Evolutionary conservation across 2,113 vertebrate genomes (phyloP), one percentile per base, ranked within the genome.

Genomic region (Stigmatopora argus): DNA sequence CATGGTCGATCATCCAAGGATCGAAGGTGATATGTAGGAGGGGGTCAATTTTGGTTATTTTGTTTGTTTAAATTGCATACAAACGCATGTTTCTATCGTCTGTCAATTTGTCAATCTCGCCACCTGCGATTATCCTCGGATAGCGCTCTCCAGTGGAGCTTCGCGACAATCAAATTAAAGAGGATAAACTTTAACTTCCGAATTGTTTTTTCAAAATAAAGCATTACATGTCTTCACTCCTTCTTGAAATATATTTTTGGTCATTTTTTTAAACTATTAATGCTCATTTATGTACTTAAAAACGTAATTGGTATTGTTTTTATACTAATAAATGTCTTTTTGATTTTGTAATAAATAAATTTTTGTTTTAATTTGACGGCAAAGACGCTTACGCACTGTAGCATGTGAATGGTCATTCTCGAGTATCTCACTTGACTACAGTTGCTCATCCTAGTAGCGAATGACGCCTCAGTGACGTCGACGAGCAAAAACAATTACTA

Each of bases 111-210:
- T 21, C 35, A 61, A 62, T 65, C 72, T 59, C 7, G 63, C 75
- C 83, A 89, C 86, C 88, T 87, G 85, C 78, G 81, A 81, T 77
- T 81, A 85, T 75, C 72, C 70, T 66, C 72, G 23, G 67, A 65
- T 51, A 67, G 81, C 17, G 77, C 77, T 69, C 73, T 68, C 52
- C 71, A 0, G 18, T 14, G 62, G 56, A 52, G 68, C 49, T 41
- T 68, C 77, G 51, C 21, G 66, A 47, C 17, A 4, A 1, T 64
- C 26, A 64, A 68, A 52, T 1, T 2, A 0, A 3, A 6, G 1
- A 18, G 5, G 1, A 2, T 1, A 0, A 4, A 0, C 1, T 0
- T 11, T 0, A 0, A 35, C n/a, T 53, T 83, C 77, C 77, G 57
- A 49, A 52, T 3, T 0, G 7, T 1, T 0, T 23, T 81, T 80